These are phyloP conservation scores for Heteromurus nitidus DNA, from an alignment of 2,888 invertebrate genomes.

Conservation along the genomic window DNA sequence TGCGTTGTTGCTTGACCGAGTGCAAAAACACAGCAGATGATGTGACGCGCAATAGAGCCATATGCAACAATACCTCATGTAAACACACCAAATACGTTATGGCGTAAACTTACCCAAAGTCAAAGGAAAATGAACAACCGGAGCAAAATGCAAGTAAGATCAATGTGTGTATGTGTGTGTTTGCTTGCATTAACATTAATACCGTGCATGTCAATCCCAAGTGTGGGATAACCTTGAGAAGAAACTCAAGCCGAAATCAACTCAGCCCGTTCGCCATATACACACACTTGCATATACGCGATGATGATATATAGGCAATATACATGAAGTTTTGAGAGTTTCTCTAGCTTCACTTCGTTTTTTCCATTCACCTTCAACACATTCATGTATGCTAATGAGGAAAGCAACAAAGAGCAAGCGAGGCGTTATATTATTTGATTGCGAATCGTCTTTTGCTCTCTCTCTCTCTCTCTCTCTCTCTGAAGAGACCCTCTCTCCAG, in stretches of 20 bases:
- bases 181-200: background rate
- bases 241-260: constrained; percentile 8
- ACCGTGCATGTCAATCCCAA: background rate
- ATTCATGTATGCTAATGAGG: constrained; percentile 56
- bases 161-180: constrained; percentile 14
- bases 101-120: too few relatives aligned
- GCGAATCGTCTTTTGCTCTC: constrained; percentile 33
- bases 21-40: too few relatives aligned
- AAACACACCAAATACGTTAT: too few relatives aligned
- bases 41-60: too few relatives aligned
- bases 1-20: too few relatives aligned
- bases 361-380: constrained; percentile 34
- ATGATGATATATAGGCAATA: too few relatives aligned
- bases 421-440: constrained; percentile 58
- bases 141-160: too few relatives aligned
- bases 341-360: background rate
- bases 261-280: too few relatives aligned
- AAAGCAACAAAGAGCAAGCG: constrained; percentile 29
- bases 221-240: constrained; percentile 38
- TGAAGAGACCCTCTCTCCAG: background rate
- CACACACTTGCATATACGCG: too few relatives aligned
- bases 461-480: background rate
- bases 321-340: too few relatives aligned
- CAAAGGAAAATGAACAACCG: background rate
- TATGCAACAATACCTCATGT: too few relatives aligned